Percentiles rank a stretch among this genome's conserved stretches.
Conservation (phyloP, 2,888 invertebrate genomes). For the Ornithoptera priamus region DNA sequence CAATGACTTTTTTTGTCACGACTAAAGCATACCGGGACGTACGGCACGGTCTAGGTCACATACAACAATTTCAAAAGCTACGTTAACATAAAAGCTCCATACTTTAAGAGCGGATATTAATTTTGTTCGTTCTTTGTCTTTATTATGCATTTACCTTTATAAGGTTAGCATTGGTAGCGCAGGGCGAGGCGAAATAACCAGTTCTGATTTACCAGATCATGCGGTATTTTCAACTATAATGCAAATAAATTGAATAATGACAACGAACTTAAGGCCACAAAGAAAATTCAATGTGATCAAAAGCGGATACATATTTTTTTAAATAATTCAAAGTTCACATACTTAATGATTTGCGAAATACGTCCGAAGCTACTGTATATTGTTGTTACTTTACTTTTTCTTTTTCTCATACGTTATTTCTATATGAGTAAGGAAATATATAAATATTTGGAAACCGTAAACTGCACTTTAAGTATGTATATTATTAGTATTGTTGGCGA, state of each 20-base stretch:
- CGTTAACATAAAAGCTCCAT: neutral
- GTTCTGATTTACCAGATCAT: conserved; percentile 76
- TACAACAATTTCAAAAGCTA: conserved; percentile 10
- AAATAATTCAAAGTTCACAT: conserved; percentile 24
- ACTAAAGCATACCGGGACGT: conserved; percentile 14
- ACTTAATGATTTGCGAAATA: neutral
- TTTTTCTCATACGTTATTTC: too few relatives aligned
- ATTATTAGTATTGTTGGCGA: too few relatives aligned
- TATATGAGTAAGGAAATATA: too few relatives aligned
- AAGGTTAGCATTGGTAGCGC: conserved; percentile 44
- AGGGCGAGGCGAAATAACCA: conserved; percentile 64
- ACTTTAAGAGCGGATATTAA: conserved; percentile 21
- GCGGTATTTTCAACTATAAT: conserved; percentile 72
- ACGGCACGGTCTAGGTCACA: conserved; percentile 21
- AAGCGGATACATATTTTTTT: conserved; percentile 32
- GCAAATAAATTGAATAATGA: conserved; percentile 69
- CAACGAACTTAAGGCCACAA: conserved; percentile 66
- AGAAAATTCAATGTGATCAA: conserved; percentile 45
- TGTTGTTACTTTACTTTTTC: too few relatives aligned
- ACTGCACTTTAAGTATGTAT: too few relatives aligned
- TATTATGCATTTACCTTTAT: conserved; percentile 42
- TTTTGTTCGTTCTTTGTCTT: conserved; percentile 48
- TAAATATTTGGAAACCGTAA: too few relatives aligned
- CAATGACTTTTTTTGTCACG: conserved; percentile 26
- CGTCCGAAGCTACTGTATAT: neutral